Evolutionary conservation across 2,888 invertebrate genomes (phyloP), one percentile per base, ranked within the genome.

Genomic region (Eupsilia transversa): DNA sequence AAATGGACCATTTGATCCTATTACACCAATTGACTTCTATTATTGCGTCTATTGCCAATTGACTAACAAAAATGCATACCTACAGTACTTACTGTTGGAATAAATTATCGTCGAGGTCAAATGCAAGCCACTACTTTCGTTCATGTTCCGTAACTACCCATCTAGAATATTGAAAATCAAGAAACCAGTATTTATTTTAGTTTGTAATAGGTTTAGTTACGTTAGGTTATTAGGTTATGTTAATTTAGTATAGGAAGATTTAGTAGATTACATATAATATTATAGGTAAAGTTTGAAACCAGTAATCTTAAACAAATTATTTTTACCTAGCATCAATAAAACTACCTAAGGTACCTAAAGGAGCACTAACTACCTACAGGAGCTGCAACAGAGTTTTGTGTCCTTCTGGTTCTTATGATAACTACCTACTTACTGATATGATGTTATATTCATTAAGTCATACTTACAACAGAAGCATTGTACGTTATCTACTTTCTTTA

Each of bases 1-100:
- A 90, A 88, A 86, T 86, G 88, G 85, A 77, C 74, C 87, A 91
- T 89, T 93, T 91, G 91, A 92, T 84, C 91, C 89, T 87, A 90
- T 91, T 92, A 90, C 85, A 79, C 82, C 93, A 93, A 92, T 93
- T 93, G 93, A 90, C 89, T 89, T 89, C 87, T 82, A 89, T 89
- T 67, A 85, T 81, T 87, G 77, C 72, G 83, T 87, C 83, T 87
- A 84, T 87, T 88, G 77, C 76, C 81, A 78, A 75, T 85, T 80
- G 85, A 80, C 74, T 74, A 63, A 78, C 70, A 78, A 75, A 86
- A 77, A 86, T 75, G 77, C 71, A 80, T 77, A 70, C 77, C 73
- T 69, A 75, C 59, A 66, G 43, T 72, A 74, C 59, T 56, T 69
- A 66, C 30, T 60, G 46, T 56, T 59, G 35, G n/a, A 52, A 69